Evolutionary conservation across 2,888 invertebrate genomes (phyloP).

Genomic region (Caenorhabditis drosophilae): DNA sequence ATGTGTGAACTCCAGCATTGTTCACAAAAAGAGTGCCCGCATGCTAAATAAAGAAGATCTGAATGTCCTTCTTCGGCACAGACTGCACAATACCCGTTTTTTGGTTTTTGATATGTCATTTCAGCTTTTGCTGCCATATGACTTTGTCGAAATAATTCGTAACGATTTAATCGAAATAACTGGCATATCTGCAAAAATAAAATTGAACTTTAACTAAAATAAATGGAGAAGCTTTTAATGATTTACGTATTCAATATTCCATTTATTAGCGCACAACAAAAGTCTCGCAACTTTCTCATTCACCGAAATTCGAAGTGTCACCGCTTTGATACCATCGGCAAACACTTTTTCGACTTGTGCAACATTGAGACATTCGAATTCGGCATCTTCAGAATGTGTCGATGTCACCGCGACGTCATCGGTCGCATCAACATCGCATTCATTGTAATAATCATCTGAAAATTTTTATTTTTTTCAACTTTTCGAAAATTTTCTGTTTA

Average conservation of each 20-base stretch:
- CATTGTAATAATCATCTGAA: slow-evolving; percentile 49
- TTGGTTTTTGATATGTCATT: slow-evolving; percentile 1
- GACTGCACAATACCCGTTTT: slow-evolving; percentile 31
- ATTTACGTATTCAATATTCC: slow-evolving; percentile 82
- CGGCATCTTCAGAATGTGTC: slow-evolving; percentile 45
- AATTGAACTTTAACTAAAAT: no score
- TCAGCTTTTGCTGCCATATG: slow-evolving; percentile 20
- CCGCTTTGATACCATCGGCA: slow-evolving; percentile 32
- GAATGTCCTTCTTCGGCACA: slow-evolving; percentile 34
- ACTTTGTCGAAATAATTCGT: slow-evolving; percentile 17
- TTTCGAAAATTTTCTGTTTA: slow-evolving; percentile 7
- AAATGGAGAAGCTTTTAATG: no score
- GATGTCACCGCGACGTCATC: slow-evolving; percentile 34
- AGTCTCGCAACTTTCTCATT: slow-evolving; percentile 52
- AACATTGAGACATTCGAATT: slow-evolving; percentile 44
- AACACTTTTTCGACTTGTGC: slow-evolving; percentile 47
- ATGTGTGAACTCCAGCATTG: slow-evolving; percentile 96
- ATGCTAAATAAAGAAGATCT: slow-evolving; percentile 43
- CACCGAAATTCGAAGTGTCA: slow-evolving; percentile 22
- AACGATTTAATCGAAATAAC: slow-evolving; percentile 10
- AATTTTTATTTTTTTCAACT: neutral
- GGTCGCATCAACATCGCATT: slow-evolving; percentile 39
- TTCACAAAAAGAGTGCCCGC: slow-evolving; percentile 84
- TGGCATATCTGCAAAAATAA: slow-evolving; percentile 12
- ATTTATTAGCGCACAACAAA: slow-evolving; percentile 85